Percentiles rank a stretch among this genome's conserved stretches.
Conservation (phyloP, 2,113 vertebrate genomes). For the Saimiri boliviensis region DNA sequence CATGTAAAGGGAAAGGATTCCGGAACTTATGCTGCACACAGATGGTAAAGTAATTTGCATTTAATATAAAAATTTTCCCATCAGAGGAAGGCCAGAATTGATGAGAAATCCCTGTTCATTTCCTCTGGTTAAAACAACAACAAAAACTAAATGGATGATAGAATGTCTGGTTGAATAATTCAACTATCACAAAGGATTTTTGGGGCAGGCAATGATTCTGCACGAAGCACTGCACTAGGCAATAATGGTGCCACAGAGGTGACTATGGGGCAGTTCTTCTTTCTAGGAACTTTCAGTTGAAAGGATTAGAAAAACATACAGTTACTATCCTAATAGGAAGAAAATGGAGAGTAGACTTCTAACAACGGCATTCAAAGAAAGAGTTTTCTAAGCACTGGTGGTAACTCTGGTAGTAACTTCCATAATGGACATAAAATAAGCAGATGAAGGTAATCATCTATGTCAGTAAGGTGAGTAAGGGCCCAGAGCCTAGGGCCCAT, state of each 20-base stretch:
- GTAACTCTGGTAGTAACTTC: background rate
- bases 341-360: background rate
- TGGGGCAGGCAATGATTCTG: background rate
- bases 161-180: background rate
- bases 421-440: background rate
- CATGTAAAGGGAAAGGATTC: slow-evolving; percentile 19
- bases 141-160: background rate
- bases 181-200: background rate
- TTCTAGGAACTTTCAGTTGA: background rate
- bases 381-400: background rate
- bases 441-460: background rate
- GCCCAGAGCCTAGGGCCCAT: background rate
- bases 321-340: background rate
- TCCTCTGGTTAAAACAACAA: slow-evolving; percentile 56
- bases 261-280: background rate
- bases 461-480: background rate
- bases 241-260: background rate
- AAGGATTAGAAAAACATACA: background rate
- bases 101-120: slow-evolving; percentile 44
- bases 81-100: slow-evolving; percentile 33
- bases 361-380: background rate
- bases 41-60: slow-evolving; percentile 61
- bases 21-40: background rate
- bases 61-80: slow-evolving; percentile 55
- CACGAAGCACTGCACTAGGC: background rate